Evolutionary conservation across 2,797 vertebrate genomes (phyloP).

Genomic region (Pygocentrus nattereri): DNA sequence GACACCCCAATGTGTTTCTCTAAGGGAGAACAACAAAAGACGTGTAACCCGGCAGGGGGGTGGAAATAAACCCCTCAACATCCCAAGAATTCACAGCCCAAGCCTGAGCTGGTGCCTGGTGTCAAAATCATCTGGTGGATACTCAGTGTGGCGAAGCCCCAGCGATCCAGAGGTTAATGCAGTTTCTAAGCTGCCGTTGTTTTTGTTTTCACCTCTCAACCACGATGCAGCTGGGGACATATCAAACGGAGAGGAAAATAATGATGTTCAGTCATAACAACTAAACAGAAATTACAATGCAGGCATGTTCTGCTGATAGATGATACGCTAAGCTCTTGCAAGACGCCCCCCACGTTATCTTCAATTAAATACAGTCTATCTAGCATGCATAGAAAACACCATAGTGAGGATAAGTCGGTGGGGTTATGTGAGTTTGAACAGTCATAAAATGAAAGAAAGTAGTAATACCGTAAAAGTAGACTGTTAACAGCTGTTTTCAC

Average conservation of each 20-base stretch:
- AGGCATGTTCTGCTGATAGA: constrained; percentile 29
- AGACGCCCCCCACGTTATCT: constrained; percentile 9
- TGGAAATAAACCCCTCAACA: not conserved
- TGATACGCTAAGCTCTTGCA: not conserved
- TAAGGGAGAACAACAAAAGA: constrained; percentile 40
- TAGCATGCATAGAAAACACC: constrained; percentile 34
- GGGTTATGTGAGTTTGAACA: not conserved
- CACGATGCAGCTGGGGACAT: constrained; percentile 44
- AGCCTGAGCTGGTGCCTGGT: constrained; percentile 27
- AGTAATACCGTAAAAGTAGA: constrained; percentile 20
- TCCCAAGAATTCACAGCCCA: constrained; percentile 38
- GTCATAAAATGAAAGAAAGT: constrained; percentile 11
- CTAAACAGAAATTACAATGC: constrained; percentile 37
- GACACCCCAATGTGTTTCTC: constrained; percentile 38
- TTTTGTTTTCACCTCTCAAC: constrained; percentile 54
- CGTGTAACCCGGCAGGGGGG: constrained; percentile 15
- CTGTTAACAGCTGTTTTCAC: constrained; percentile 4
- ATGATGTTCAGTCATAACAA: constrained; percentile 47
- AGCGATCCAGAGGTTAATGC: constrained; percentile 59
- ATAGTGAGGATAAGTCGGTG: constrained; percentile 17
- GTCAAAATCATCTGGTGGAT: constrained; percentile 58
- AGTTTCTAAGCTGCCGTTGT: constrained; percentile 52
- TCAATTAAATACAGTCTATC: constrained; percentile 38
- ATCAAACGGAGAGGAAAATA: constrained; percentile 51
- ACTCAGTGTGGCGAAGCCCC: constrained; percentile 34